Evolutionary conservation across 1,140 invertebrate genomes (phyloP).

Genomic region (Prorops nasuta): DNA sequence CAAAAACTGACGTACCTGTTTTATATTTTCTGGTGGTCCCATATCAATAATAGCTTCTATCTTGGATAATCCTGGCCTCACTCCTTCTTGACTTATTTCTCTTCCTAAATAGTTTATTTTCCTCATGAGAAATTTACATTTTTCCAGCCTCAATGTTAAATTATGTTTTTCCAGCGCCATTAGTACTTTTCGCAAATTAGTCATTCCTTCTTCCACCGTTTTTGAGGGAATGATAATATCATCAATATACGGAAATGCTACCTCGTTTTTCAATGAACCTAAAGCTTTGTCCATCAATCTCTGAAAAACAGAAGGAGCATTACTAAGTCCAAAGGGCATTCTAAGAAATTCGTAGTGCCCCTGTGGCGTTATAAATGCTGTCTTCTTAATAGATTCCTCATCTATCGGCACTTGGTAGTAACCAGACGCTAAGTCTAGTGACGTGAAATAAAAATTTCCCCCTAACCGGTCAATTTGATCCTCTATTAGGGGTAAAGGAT

Average conservation of each 20-base stretch:
- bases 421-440: conserved; percentile 20
- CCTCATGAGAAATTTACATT: conserved; percentile 25
- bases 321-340: conserved; percentile 55
- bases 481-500: conserved; percentile 29
- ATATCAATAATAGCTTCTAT: too few relatives aligned
- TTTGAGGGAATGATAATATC: conserved; percentile 20
- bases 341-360: conserved; percentile 36
- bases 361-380: conserved; percentile 27
- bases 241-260: conserved; percentile 23
- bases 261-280: too few relatives aligned
- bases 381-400: conserved; percentile 7
- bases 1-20: too few relatives aligned
- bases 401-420: conserved; percentile 12
- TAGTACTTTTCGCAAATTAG: conserved; percentile 15
- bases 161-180: conserved; percentile 13
- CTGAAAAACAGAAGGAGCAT: conserved; percentile 48
- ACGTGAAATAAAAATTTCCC: conserved; percentile 21
- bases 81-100: too few relatives aligned
- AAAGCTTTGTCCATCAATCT: conserved; percentile 12
- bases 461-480: conserved; percentile 24
- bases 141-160: conserved; percentile 26
- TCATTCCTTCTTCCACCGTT: conserved; percentile 16
- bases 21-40: too few relatives aligned
- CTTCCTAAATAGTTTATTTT: conserved; percentile 35
- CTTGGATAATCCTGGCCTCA: too few relatives aligned